Percentiles rank a stretch among this genome's conserved stretches.
phyloP scores from a whole-genome alignment of 2,888 invertebrate species.

The Lithophane semibrunnea region DNA sequence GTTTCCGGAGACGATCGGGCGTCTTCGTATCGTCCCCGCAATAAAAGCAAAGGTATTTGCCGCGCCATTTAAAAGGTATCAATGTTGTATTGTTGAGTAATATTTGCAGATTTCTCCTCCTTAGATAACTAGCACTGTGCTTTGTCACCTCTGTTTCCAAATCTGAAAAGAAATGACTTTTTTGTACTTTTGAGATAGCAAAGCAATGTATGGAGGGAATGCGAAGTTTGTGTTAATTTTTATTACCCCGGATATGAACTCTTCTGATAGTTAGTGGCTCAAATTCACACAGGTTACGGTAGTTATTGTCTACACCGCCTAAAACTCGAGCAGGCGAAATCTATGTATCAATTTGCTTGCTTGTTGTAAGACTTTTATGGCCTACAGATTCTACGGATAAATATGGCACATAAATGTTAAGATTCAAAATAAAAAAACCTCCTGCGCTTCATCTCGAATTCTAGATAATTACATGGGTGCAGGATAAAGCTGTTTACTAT shows the following conservation, averaged over 20 bases:
- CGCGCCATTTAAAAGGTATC: slow-evolving; percentile 85
- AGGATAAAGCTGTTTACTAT: slow-evolving; percentile 77
- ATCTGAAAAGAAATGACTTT: slow-evolving; percentile 85
- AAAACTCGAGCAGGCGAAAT: background rate
- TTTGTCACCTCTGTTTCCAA: slow-evolving; percentile 73
- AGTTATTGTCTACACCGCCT: background rate
- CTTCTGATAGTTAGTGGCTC: background rate
- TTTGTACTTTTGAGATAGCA: slow-evolving; percentile 77
- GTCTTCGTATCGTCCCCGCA: slow-evolving; percentile 78
- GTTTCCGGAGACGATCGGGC: slow-evolving; percentile 74
- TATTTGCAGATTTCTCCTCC: slow-evolving; percentile 77
- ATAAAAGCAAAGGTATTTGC: slow-evolving; percentile 84
- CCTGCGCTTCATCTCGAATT: background rate
- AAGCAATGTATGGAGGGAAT: slow-evolving; percentile 46
- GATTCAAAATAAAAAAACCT: slow-evolving; percentile 1
- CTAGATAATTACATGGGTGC: background rate
- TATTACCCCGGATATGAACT: background rate
- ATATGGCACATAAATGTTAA: slow-evolving; percentile 37
- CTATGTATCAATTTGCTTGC: background rate
- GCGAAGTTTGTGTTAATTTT: background rate
- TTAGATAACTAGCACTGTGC: slow-evolving; percentile 68
- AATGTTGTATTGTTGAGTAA: slow-evolving; percentile 85
- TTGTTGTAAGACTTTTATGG: background rate
- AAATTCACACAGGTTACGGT: background rate
- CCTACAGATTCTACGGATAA: background rate